Percentiles rank a stretch among this genome's conserved stretches.
Evolutionary conservation across 2,888 invertebrate species (phyloP).

Genomic region (Hydriomena furcata): DNA sequence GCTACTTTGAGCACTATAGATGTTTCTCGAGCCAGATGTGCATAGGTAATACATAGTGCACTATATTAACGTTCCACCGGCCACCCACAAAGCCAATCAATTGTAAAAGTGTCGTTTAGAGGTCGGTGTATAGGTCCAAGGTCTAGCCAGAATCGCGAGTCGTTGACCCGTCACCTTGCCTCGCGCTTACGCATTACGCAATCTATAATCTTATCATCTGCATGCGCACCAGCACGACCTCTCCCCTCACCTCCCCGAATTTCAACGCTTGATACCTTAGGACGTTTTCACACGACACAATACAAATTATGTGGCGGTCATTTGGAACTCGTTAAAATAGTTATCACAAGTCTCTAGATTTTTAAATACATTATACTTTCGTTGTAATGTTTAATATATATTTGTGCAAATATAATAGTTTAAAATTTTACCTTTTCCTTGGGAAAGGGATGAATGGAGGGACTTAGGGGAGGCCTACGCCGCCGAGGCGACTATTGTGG

Average conservation of each 20-base stretch:
- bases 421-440: too few species aligned
- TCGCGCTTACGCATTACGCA: conserved; percentile 79
- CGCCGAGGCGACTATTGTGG: too few species aligned
- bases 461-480: too few species aligned
- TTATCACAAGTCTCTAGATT: background rate
- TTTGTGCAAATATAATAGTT: too few species aligned
- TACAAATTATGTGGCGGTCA: background rate
- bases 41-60: background rate
- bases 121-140: conserved; percentile 75
- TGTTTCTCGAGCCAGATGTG: too few species aligned
- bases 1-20: too few species aligned
- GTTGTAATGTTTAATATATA: too few species aligned
- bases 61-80: conserved; percentile 14
- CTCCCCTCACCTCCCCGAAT: conserved; percentile 70
- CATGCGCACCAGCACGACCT: conserved; percentile 73
- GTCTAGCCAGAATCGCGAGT: conserved; percentile 68
- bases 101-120: conserved; percentile 60
- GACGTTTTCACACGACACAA: conserved; percentile 16
- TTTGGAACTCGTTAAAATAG: background rate
- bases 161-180: conserved; percentile 81
- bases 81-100: conserved; percentile 25
- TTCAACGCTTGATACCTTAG: conserved; percentile 41
- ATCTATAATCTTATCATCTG: conserved; percentile 81
- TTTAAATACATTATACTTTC: too few species aligned
- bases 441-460: too few species aligned